A percentile compares a stretch with the other conserved stretches of the same genome.
Conservation (phyloP, 2,888 invertebrate genomes). For the Pilophorus perplexus region DNA sequence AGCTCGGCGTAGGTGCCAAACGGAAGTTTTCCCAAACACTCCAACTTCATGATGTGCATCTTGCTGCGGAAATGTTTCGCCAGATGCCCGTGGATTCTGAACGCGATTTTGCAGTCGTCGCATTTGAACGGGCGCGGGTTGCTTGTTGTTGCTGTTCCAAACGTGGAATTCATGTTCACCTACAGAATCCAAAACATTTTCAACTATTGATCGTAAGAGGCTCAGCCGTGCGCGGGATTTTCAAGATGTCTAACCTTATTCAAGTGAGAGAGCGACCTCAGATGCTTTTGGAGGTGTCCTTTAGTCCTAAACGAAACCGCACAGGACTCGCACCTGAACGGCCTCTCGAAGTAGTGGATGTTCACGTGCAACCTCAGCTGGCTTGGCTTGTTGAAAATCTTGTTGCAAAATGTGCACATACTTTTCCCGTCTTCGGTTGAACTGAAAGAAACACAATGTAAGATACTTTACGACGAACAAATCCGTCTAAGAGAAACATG, state of each 20-base stretch:
- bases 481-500: too few species aligned
- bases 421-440: slow-evolving; percentile 72
- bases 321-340: slow-evolving; percentile 87
- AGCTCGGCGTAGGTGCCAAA: slow-evolving; percentile 93
- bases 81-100: slow-evolving; percentile 93
- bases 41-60: slow-evolving; percentile 91
- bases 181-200: slow-evolving; percentile 47
- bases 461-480: not conserved
- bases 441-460: slow-evolving; percentile 50
- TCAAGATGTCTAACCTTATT: too few species aligned
- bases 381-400: slow-evolving; percentile 87
- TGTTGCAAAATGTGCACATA: slow-evolving; percentile 82
- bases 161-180: slow-evolving; percentile 77
- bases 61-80: slow-evolving; percentile 95
- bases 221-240: too few species aligned
- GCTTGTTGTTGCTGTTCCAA: slow-evolving; percentile 76
- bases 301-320: slow-evolving; percentile 85
- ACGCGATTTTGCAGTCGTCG: slow-evolving; percentile 92
- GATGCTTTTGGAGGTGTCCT: slow-evolving; percentile 90
- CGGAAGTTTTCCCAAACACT: slow-evolving; percentile 87
- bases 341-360: slow-evolving; percentile 91
- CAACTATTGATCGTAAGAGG: too few species aligned
- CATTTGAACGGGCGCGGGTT: slow-evolving; percentile 97
- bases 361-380: slow-evolving; percentile 89
- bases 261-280: slow-evolving; percentile 85